Base-by-base conservation (phyloP, 2,888 invertebrate species). In the Diarsia mendica region DNA sequence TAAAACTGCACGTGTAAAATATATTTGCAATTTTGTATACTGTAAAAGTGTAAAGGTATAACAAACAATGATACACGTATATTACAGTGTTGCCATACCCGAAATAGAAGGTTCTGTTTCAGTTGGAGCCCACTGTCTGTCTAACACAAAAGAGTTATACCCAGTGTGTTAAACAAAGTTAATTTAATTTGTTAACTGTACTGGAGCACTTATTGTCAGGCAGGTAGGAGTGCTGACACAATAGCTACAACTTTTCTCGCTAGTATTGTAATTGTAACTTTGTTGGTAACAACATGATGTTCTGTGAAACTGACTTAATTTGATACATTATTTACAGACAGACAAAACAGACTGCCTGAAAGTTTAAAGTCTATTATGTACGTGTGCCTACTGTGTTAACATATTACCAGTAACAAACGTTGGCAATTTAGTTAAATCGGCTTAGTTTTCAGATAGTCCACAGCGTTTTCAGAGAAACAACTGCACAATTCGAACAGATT, bases 161-260 rank as follows among this genome's bases (percentile, higher is more conserved):
- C 15, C 48, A 60, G 18, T 49, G 39, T 60, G 20, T 76, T 20
- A 60, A 64, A 81, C 58, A 53, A 75, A 81, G 67, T 75, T 53
- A 55, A 75, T 82, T 82, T 44, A 81, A 81, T 76, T 68, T 60
- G 64, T 60, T 81, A 60, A 58, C 67, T 80, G 33, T 72, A 60
- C 49, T 64, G 15, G 11, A 58, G 58, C 28, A 68, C 28, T 79
- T 68, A 79, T 75, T 81, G 67, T 60, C 64, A 58, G 58, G 51
- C 67, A 39, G 44, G 63, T 48, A 33, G 23, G 23, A 15, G 44
- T 76, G 23, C 60, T 15, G 48, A 2, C 28, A 68, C 53, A 68
- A 68, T 33, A 49, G 64, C 39, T 44, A 49, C 33, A 79, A 79
- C 60, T 79, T 79, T 69, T 28, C 53, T 33, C 44, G 28, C 13